A percentile compares a stretch with the other conserved stretches of the same genome.
Evolutionary conservation across 1,140 invertebrate genomes (phyloP).

Genomic region (Philotrypesis tridentata): DNA sequence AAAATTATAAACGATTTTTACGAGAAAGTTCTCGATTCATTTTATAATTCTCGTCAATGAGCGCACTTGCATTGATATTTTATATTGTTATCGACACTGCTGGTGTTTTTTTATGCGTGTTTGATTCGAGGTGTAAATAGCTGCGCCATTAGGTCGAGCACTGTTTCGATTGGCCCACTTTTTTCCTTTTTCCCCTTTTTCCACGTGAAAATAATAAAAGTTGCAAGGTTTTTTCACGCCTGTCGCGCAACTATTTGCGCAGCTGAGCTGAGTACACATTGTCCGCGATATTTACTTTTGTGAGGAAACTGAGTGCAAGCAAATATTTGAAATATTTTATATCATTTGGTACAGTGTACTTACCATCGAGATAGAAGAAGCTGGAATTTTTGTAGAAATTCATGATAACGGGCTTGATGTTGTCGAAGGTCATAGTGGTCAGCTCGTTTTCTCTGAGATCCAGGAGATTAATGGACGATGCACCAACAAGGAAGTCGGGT

Average conservation of each 20-base stretch:
- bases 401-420: constrained; percentile 81
- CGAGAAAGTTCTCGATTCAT: neutral
- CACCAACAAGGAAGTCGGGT: constrained; percentile 78
- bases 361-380: constrained; percentile 84
- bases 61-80: constrained; percentile 3
- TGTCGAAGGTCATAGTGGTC: constrained; percentile 82
- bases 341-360: constrained; percentile 66
- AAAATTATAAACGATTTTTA: constrained; percentile 32
- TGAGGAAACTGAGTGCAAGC: neutral
- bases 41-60: neutral
- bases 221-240: neutral
- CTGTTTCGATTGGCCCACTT: neutral
- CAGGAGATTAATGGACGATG: constrained; percentile 79
- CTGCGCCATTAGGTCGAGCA: neutral
- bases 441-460: constrained; percentile 83
- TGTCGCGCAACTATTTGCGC: neutral
- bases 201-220: constrained; percentile 9
- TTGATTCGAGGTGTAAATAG: constrained; percentile 26
- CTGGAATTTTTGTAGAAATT: constrained; percentile 83
- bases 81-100: neutral
- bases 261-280: no score
- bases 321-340: neutral
- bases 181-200: neutral
- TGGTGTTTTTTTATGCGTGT: neutral
- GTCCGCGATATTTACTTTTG: neutral